phyloP scores from a whole-genome alignment of 2,113 vertebrate genomes.

The Noturus placidus region DNA sequence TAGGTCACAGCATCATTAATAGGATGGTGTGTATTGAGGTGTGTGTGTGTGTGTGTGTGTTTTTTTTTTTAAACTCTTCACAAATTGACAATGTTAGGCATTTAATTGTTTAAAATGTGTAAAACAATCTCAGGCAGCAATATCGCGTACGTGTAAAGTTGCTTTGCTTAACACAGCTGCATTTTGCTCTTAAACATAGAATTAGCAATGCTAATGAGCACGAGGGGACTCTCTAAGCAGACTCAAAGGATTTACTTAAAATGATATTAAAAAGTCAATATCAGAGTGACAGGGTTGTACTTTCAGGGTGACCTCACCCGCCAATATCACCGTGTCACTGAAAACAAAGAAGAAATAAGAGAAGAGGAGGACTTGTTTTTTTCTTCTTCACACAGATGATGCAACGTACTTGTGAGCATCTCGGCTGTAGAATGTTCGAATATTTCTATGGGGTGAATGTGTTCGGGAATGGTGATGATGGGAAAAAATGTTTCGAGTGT shows the following conservation, averaged over 20 bases:
- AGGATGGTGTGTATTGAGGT: background rate
- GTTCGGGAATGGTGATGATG: background rate
- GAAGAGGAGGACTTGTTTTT: too few species aligned
- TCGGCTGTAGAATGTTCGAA: background rate
- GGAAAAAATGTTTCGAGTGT: too few species aligned
- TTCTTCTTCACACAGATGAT: background rate
- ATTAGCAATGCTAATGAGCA: too few species aligned
- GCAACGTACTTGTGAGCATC: background rate
- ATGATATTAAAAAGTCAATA: background rate
- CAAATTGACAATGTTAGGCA: background rate
- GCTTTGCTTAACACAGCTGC: background rate
- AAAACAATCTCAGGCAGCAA: background rate
- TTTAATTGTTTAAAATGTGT: background rate
- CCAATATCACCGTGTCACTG: background rate
- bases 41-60: background rate
- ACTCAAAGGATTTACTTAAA: too few species aligned
- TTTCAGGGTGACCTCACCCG: background rate
- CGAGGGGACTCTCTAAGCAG: too few species aligned
- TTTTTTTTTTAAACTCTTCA: background rate
- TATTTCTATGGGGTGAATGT: background rate
- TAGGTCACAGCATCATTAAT: background rate
- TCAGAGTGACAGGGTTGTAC: background rate
- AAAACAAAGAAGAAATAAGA: background rate
- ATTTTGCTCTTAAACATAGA: too few species aligned
- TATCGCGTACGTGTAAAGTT: background rate